A percentile compares a stretch with the other conserved stretches of the same genome.
phyloP scores from a whole-genome alignment of 2,113 vertebrate species.

The Herpailurus yagouaroundi region DNA sequence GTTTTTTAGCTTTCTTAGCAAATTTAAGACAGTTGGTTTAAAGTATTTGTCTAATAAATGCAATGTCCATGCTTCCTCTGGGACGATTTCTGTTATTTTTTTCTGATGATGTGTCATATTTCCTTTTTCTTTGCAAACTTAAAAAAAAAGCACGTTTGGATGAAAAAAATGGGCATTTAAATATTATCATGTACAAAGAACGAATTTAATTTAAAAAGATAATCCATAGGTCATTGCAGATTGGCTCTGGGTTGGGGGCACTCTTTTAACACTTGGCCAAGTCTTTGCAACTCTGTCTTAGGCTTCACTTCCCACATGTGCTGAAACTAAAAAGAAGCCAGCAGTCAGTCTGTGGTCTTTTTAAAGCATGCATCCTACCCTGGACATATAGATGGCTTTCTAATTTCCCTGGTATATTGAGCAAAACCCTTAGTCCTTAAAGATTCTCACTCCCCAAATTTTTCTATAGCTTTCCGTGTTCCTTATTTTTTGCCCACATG shows the following conservation, averaged over 20 bases:
- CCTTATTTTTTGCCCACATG: neutral
- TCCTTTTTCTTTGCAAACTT: neutral
- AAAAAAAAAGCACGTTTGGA: neutral
- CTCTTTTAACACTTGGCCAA: neutral
- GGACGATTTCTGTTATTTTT: neutral
- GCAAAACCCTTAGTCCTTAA: neutral
- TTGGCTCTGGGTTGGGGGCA: neutral
- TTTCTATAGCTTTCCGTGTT: neutral
- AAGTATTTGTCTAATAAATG: too few relatives aligned
- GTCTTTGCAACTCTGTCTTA: neutral
- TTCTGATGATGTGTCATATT: neutral
- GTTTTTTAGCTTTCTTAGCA: too few relatives aligned
- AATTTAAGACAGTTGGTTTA: too few relatives aligned
- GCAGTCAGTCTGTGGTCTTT: neutral
- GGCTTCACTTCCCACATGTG: neutral
- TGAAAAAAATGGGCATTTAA: neutral
- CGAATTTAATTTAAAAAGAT: neutral
- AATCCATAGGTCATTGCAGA: neutral
- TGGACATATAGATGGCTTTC: neutral
- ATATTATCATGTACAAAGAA: neutral
- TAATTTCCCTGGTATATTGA: neutral
- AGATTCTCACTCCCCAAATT: neutral
- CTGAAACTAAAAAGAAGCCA: neutral
- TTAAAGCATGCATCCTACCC: neutral
- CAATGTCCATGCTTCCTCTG: neutral